Conservation (phyloP, 2,797 vertebrate species). For the Nannoperca obscura region DNA sequence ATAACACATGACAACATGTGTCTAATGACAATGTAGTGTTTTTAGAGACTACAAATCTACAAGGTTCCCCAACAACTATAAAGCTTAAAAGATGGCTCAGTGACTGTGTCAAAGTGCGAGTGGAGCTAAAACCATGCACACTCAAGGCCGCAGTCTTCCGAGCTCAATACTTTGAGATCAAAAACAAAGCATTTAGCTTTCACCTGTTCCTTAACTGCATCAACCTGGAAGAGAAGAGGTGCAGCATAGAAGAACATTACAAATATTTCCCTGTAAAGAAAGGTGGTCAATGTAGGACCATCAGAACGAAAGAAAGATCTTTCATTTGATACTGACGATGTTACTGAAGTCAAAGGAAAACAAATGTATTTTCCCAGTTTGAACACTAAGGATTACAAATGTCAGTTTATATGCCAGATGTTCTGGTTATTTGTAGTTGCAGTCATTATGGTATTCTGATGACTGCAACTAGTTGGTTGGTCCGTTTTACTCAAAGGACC, state of each 20-base stretch:
- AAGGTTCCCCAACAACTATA: constrained; percentile 74
- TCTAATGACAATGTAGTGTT: not conserved
- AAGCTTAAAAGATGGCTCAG: constrained; percentile 81
- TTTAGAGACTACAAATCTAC: constrained; percentile 83
- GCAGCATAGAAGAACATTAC: constrained; percentile 73
- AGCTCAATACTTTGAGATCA: constrained; percentile 76
- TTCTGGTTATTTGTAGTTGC: not conserved
- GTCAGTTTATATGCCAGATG: not conserved
- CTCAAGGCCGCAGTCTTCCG: constrained; percentile 90
- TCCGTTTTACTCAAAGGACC: not conserved
- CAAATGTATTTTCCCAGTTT: not conserved
- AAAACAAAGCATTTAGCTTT: constrained; percentile 89
- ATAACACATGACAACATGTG: not conserved
- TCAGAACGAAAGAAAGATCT: not conserved
- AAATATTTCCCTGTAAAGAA: constrained; percentile 13
- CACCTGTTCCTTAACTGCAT: constrained; percentile 97
- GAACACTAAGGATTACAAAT: not conserved
- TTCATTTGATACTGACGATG: not conserved
- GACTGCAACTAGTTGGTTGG: too few relatives aligned
- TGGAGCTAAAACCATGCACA: constrained; percentile 90
- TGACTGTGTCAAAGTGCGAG: constrained; percentile 81
- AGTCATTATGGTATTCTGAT: not conserved
- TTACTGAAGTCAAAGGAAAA: not conserved
- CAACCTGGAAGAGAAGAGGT: constrained; percentile 96
- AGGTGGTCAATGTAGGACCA: not conserved